Percentiles rank a stretch among this genome's conserved stretches.
These are phyloP conservation scores for Forbesichthys papilliferus DNA, from an alignment of 2,113 vertebrate genomes.

Conservation along the genomic window DNA sequence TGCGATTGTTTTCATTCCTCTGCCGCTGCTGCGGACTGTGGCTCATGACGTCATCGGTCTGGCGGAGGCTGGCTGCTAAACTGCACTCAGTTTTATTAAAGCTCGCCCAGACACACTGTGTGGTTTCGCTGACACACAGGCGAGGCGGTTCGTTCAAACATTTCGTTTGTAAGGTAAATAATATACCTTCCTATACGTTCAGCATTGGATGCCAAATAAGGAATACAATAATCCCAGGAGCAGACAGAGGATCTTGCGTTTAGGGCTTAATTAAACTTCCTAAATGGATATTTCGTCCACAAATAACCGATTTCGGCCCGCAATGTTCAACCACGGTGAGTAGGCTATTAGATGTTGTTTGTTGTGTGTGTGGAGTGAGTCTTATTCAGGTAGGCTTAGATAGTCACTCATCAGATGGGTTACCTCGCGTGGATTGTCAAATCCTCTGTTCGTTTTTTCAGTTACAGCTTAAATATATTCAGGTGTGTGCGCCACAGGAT, in stretches of 20 bases:
- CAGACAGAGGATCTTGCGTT: neutral
- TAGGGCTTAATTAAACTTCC: constrained; percentile 35
- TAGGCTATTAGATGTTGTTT: constrained; percentile 6
- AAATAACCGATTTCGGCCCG: constrained; percentile 71
- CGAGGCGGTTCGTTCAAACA: constrained; percentile 47
- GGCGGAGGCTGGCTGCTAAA: constrained; percentile 18
- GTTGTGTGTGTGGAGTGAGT: constrained; percentile 9
- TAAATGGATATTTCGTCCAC: constrained; percentile 74
- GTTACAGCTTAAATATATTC: neutral
- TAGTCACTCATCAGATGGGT: neutral
- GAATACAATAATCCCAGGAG: neutral
- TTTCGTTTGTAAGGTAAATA: neutral
- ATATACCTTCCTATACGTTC: neutral
- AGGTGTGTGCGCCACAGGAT: neutral
- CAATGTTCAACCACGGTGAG: constrained; percentile 78
- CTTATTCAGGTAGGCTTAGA: neutral
- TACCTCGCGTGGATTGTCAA: neutral
- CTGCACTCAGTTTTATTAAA: constrained; percentile 14
- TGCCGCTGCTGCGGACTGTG: constrained; percentile 38
- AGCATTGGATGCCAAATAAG: neutral
- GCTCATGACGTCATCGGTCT: constrained; percentile 65
- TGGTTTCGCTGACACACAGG: neutral
- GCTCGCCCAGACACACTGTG: neutral
- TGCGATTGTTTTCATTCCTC: constrained; percentile 80
- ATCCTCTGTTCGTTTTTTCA: neutral